Evolutionary conservation across 2,888 invertebrate species (phyloP).

Genomic region (Cephus spinipes): DNA sequence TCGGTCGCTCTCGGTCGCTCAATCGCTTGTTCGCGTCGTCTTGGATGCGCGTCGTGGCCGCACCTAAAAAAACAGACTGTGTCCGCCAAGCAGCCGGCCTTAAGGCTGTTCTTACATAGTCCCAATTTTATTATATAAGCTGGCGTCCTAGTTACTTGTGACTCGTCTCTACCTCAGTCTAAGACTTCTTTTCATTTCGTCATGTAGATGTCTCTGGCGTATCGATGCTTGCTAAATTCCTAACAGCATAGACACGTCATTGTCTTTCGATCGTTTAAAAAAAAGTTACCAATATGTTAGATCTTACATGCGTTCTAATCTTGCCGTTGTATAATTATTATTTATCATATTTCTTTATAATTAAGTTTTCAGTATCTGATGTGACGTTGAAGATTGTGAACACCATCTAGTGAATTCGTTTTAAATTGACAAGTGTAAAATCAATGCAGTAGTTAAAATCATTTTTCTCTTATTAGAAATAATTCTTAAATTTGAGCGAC

Average conservation of each 20-base stretch:
- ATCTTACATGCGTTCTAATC: background rate
- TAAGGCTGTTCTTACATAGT: slow-evolving; percentile 36
- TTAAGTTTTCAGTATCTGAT: background rate
- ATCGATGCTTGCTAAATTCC: background rate
- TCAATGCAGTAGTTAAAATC: background rate
- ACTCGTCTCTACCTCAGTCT: background rate
- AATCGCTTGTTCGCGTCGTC: slow-evolving; percentile 43
- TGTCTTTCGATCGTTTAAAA: background rate
- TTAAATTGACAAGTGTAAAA: background rate
- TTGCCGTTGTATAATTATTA: background rate
- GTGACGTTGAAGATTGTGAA: background rate
- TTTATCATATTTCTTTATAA: background rate
- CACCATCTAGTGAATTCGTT: background rate
- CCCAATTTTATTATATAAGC: slow-evolving; percentile 21
- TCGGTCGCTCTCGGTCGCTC: background rate
- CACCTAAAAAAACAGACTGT: slow-evolving; percentile 53
- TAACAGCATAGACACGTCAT: background rate
- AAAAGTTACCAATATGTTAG: background rate
- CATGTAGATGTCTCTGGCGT: background rate
- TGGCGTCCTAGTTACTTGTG: background rate
- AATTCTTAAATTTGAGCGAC: background rate
- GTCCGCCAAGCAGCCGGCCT: slow-evolving; percentile 35
- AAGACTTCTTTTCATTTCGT: background rate
- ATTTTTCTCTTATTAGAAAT: background rate
- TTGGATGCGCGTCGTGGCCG: slow-evolving; percentile 44